A percentile compares a stretch with the other conserved stretches of the same genome.
Conservation (phyloP, 1,140 invertebrate species). For the Orius insidiosus region DNA sequence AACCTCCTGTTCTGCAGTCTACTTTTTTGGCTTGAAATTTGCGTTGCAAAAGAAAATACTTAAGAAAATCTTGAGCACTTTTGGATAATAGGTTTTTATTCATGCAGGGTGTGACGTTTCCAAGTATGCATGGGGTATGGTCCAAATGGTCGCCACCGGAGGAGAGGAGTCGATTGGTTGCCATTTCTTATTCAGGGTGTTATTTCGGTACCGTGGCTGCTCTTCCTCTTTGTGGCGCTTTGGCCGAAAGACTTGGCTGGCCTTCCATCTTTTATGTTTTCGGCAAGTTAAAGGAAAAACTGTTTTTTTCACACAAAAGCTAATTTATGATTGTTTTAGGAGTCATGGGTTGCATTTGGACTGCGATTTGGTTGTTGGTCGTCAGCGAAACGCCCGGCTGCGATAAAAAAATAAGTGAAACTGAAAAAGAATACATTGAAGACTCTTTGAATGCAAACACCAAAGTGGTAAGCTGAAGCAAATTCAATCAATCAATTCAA, state of each 20-base stretch:
- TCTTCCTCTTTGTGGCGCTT: constrained; percentile 52
- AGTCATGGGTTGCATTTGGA: constrained; percentile 50
- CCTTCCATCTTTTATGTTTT: constrained; percentile 77
- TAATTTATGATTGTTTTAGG: constrained; percentile 27
- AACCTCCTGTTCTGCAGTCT: no score
- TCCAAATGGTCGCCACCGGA: constrained; percentile 70
- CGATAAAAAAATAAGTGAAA: constrained; percentile 52
- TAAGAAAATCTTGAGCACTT: no score
- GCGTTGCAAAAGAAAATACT: no score
- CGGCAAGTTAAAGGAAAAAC: constrained; percentile 34
- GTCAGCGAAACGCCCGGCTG: constrained; percentile 58
- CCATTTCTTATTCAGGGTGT: constrained; percentile 62
- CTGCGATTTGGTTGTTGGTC: constrained; percentile 45
- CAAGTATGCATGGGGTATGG: constrained; percentile 76
- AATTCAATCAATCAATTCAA: no score
- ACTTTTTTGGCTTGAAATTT: no score
- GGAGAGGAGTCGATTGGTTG: constrained; percentile 60
- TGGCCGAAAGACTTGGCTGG: constrained; percentile 63
- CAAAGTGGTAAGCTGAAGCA: no score
- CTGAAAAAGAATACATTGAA: constrained; percentile 63
- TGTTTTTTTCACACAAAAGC: background rate
- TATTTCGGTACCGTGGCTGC: constrained; percentile 68
- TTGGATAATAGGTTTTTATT: no score
- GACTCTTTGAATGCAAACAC: constrained; percentile 22
- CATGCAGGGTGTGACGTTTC: constrained; percentile 69